Evolutionary conservation across 2,113 vertebrate species (phyloP).

Genomic region (Diadophis punctatus): DNA sequence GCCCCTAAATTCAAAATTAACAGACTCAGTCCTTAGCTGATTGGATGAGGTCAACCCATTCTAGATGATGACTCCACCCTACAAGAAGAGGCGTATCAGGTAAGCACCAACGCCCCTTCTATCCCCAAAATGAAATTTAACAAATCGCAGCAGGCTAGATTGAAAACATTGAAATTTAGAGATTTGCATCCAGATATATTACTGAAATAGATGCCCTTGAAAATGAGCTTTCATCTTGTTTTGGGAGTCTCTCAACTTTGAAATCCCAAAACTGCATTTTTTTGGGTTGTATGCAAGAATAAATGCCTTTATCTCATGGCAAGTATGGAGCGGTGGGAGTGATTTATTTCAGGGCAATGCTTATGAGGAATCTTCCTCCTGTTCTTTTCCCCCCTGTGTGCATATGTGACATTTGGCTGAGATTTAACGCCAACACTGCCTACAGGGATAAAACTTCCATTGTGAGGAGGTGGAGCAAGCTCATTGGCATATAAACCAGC

Average conservation of each 20-base stretch:
- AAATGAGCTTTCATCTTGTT: background rate
- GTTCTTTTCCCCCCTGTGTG: background rate
- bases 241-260: background rate
- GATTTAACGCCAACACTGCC: background rate
- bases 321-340: background rate
- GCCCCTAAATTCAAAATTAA: too few relatives aligned
- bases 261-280: background rate
- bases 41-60: too few relatives aligned
- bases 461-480: background rate
- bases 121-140: background rate
- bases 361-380: background rate
- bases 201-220: background rate
- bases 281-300: background rate
- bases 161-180: background rate
- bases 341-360: background rate
- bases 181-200: background rate
- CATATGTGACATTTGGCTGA: background rate
- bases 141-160: background rate
- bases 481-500: background rate
- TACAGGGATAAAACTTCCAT: background rate
- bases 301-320: background rate
- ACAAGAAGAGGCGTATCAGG: too few relatives aligned
- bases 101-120: too few relatives aligned
- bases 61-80: too few relatives aligned
- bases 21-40: too few relatives aligned